Evolutionary conservation across 2,113 vertebrate species (phyloP).

Genomic region (Tamias sibiricus): DNA sequence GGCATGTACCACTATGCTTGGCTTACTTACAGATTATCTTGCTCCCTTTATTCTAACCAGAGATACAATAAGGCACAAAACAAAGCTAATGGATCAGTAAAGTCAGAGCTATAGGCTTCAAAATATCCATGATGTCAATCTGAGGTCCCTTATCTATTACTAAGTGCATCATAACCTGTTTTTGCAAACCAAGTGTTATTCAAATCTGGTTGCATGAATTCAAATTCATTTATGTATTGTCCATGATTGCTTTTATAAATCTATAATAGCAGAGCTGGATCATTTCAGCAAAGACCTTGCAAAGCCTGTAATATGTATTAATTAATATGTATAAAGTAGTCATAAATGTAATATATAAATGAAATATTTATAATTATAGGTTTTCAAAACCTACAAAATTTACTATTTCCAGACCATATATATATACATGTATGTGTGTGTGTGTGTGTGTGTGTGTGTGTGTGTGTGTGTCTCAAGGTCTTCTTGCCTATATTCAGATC

Average conservation of each 20-base stretch:
- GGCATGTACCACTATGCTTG: too few species aligned
- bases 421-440: too few species aligned
- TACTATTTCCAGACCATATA: neutral
- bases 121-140: neutral
- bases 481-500: neutral
- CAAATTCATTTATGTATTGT: neutral
- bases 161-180: neutral
- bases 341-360: neutral
- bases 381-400: neutral
- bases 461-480: neutral
- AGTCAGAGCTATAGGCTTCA: neutral
- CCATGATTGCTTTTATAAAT: neutral
- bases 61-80: conserved; percentile 33
- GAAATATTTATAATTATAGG: neutral
- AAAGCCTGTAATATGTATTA: neutral
- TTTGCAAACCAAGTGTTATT: neutral
- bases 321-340: neutral
- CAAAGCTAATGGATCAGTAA: neutral
- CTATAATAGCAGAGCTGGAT: neutral
- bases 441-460: too few species aligned
- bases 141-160: neutral
- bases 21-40: neutral
- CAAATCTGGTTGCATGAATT: neutral
- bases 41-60: neutral
- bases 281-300: neutral